These are phyloP conservation scores for Scylla paramamosain DNA, from an alignment of 1,140 invertebrate genomes.

Conservation along the genomic window DNA sequence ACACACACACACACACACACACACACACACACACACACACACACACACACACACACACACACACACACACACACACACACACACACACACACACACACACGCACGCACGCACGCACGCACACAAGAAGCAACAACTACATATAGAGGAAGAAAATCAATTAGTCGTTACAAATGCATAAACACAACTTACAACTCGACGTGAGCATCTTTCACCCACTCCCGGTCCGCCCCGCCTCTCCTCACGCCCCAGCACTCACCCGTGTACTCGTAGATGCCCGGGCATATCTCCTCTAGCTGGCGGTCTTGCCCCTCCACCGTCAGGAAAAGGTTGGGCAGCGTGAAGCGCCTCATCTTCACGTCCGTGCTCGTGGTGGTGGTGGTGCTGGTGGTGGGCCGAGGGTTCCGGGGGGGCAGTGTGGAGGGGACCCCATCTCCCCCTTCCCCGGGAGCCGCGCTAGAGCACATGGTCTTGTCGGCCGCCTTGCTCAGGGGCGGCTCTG, in stretches of 20 bases:
- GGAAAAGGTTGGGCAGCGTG: slow-evolving; percentile 71
- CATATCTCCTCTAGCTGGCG: slow-evolving; percentile 67
- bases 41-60: not conserved
- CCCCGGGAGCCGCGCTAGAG: not conserved
- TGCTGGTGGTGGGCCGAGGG: not conserved
- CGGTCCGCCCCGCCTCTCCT: not conserved
- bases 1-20: not conserved
- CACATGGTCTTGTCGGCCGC: slow-evolving; percentile 35
- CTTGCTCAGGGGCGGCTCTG: not conserved
- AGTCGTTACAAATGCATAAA: slow-evolving; percentile 31
- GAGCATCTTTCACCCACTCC: not conserved
- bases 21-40: slow-evolving; percentile 33
- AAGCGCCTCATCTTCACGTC: slow-evolving; percentile 70
- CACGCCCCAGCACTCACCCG: slow-evolving; percentile 36
- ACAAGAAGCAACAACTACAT: not conserved
- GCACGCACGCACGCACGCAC: not conserved
- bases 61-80: slow-evolving; percentile 31
- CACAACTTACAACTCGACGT: not conserved
- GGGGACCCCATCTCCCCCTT: slow-evolving; percentile 2
- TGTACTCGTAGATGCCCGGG: slow-evolving; percentile 67
- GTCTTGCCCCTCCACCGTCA: slow-evolving; percentile 67
- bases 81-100: not conserved
- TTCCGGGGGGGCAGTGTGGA: no score
- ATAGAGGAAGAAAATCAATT: not conserved
- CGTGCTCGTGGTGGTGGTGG: not conserved